Percentiles rank a stretch among this genome's conserved stretches.
Evolutionary conservation across 2,888 invertebrate genomes (phyloP).

Genomic region (Diabrotica balteata): DNA sequence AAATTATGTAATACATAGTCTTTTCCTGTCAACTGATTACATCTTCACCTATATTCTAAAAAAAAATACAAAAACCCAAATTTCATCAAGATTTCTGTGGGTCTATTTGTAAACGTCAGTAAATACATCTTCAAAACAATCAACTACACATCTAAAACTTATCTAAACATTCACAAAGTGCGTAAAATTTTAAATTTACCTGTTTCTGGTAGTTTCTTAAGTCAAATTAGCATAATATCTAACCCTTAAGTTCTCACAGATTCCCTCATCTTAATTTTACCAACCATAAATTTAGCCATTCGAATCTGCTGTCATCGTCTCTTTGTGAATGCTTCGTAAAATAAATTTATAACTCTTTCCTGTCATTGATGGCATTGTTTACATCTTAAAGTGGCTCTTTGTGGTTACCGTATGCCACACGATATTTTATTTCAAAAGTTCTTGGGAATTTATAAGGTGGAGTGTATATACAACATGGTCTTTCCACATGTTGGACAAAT

Average conservation of each 20-base stretch:
- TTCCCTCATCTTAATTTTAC: conserved; percentile 33
- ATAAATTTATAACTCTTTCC: conserved; percentile 37
- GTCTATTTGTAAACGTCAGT: no score
- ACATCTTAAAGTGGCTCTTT: conserved; percentile 32
- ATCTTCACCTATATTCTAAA: no score
- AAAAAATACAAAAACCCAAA: no score
- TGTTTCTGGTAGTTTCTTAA: conserved; percentile 5
- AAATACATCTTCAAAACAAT: no score
- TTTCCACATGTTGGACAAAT: no score
- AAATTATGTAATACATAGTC: no score
- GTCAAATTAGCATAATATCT: conserved; percentile 27
- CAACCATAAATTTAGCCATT: conserved; percentile 30
- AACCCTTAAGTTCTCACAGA: conserved; percentile 30
- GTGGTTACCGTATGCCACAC: conserved; percentile 29
- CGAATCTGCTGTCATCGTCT: conserved; percentile 31
- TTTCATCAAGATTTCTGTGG: no score
- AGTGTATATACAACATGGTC: not conserved
- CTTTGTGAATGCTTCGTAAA: conserved; percentile 28
- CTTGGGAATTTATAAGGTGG: conserved; percentile 5
- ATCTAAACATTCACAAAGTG: no score
- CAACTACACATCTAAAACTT: no score
- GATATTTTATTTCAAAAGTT: conserved; percentile 17
- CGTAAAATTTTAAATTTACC: not conserved
- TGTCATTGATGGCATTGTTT: conserved; percentile 39
- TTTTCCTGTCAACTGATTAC: no score